A percentile compares a stretch with the other conserved stretches of the same genome.
phyloP scores from a whole-genome alignment of 1,140 invertebrate species.

The Zaprionus lachaisei region DNA sequence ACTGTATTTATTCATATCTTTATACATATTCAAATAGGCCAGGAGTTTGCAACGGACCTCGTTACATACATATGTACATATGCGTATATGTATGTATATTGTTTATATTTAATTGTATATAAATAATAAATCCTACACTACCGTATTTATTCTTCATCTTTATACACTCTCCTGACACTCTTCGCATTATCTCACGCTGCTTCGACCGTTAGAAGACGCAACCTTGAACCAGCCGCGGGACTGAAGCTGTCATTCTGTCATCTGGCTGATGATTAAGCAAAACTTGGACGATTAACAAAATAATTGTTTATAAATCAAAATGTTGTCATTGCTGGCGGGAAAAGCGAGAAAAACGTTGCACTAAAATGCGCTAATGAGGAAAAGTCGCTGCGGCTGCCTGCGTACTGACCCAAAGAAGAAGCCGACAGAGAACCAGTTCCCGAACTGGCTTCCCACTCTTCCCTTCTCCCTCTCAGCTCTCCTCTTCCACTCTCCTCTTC shows the following conservation, averaged over 20 bases:
- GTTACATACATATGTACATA: too few relatives aligned
- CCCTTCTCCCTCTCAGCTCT: background rate
- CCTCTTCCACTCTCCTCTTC: background rate
- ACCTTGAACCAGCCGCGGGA: constrained; percentile 54
- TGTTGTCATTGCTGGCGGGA: constrained; percentile 24
- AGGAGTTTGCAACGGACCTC: too few relatives aligned
- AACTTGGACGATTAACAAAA: constrained; percentile 52
- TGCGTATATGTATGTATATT: background rate
- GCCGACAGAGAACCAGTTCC: constrained; percentile 24
- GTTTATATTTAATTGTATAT: background rate
- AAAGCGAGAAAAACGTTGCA: constrained; percentile 38
- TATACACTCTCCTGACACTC: background rate
- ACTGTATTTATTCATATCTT: background rate
- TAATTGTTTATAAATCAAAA: constrained; percentile 49
- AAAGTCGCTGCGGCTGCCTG: background rate
- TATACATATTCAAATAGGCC: background rate
- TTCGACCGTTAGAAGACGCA: constrained; percentile 55
- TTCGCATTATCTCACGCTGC: constrained; percentile 33
- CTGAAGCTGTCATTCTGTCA: constrained; percentile 46
- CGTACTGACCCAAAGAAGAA: constrained; percentile 62
- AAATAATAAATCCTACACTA: background rate
- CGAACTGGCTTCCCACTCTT: background rate
- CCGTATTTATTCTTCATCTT: background rate
- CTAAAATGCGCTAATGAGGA: constrained; percentile 64
- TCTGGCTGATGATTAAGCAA: constrained; percentile 67